Base-by-base conservation (phyloP, 2,113 vertebrate genomes). In the Vulpes vulpes region DNA sequence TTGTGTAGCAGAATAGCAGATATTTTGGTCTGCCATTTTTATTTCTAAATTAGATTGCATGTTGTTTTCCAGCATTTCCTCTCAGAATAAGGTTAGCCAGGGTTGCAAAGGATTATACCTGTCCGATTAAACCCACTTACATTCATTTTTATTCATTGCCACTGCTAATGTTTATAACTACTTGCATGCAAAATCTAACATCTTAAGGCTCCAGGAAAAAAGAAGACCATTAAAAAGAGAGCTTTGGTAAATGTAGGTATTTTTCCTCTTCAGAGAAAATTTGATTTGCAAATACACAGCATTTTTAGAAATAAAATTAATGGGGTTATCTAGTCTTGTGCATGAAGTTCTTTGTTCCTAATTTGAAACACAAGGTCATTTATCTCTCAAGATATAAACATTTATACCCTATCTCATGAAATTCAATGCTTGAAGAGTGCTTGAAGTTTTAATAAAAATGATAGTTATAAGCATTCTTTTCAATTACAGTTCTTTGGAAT, bases 181-280 rank as follows among this genome's bases (percentile, higher is more conserved):
- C 80, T 92, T 92, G 22, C 82, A 97, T 94, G 67, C 94, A 95
- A 95, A 97, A 97, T 91, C 49, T 95, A 95, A 94, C 25, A 85
- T 55, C 12, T 64, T 88, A 91, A 94, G n/a, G 0, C 1, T 38
- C 62, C 32, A 79, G 43, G 60, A 65, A 71, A 97, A 89, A 96
- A 97, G 84, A 94, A 98, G 91, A 8, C 89, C 96, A 91, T 97
- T 92, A 97, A 97, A 96, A 93, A 79, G 53, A 94, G 98, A 98
- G 97, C 59, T 96, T 30, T 79, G 88, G 78, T 86, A 80, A 85
- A 83, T 97, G 93, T 69, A 90, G 80, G 35, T 78, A 35, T 74
- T 91, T 97, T 91, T 95, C 51, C 15, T 89, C 27, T 94, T 81
- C 93, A 96, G 57, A 65, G 10, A 85, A 94, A 69, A 5, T n/a